These are phyloP conservation scores for Anas bahamensis DNA, from an alignment of 2,797 vertebrate species.

Conservation along the genomic window DNA sequence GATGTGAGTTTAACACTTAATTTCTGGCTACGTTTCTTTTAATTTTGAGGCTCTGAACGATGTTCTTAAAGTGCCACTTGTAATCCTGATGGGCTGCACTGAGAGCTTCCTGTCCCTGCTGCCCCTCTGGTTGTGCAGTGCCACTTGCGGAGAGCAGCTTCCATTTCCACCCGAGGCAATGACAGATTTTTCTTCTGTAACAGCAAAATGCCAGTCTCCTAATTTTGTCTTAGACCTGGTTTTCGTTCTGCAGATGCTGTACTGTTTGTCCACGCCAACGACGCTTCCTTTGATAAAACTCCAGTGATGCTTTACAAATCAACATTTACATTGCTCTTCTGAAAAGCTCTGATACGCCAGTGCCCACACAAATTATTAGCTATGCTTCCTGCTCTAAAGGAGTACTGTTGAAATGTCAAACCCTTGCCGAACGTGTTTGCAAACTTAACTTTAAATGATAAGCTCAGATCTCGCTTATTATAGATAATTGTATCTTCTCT, in stretches of 20 bases:
- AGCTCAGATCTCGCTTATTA: conserved; percentile 32
- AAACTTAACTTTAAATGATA: conserved; percentile 56
- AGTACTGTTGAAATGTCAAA: conserved; percentile 46
- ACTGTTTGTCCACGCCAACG: background rate
- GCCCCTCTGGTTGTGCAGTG: background rate
- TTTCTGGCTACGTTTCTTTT: background rate
- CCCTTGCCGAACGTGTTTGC: conserved; percentile 15
- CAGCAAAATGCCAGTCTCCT: background rate
- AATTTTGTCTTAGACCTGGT: background rate
- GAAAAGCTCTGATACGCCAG: background rate
- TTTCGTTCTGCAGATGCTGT: background rate
- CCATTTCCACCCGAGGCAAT: background rate
- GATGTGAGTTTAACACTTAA: background rate
- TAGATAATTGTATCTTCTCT: conserved; percentile 33
- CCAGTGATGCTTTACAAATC: background rate
- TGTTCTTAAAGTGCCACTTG: background rate
- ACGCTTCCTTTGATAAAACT: background rate
- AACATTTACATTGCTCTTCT: background rate
- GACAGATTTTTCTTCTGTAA: background rate
- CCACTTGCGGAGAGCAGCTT: background rate
- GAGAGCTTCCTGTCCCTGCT: background rate
- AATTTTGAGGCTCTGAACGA: background rate
- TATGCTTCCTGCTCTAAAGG: conserved; percentile 5
- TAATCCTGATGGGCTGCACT: background rate
- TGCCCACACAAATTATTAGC: conserved; percentile 54